These are phyloP conservation scores for Zaprionus africanus DNA, from an alignment of 1,140 invertebrate genomes.

Conservation along the genomic window DNA sequence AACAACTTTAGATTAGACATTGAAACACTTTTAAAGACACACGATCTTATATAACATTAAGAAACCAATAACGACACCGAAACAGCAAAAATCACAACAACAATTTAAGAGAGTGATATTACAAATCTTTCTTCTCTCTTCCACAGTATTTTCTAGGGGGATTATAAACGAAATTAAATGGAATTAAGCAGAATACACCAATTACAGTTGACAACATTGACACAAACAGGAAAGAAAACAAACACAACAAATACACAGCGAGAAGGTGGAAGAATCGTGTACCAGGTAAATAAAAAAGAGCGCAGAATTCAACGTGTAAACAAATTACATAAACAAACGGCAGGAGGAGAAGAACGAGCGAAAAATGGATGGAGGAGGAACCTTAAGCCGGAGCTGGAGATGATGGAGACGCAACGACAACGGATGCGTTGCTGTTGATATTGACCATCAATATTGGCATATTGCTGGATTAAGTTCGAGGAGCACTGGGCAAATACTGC, in stretches of 20 bases:
- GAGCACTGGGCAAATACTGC: not conserved
- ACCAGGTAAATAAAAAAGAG: constrained; percentile 49
- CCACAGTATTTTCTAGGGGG: not conserved
- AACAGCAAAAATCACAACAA: not conserved
- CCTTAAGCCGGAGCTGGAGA: constrained; percentile 23
- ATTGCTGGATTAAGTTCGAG: constrained; percentile 37
- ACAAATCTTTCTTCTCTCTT: not conserved
- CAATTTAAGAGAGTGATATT: not conserved
- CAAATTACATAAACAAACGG: constrained; percentile 80
- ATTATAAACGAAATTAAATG: constrained; percentile 31
- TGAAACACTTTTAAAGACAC: not conserved
- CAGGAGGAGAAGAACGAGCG: constrained; percentile 15
- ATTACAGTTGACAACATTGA: constrained; percentile 71
- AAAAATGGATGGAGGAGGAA: constrained; percentile 9
- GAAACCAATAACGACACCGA: not conserved
- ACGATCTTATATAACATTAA: not conserved
- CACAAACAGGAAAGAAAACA: constrained; percentile 55
- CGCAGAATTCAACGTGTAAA: constrained; percentile 58
- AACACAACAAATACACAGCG: constrained; percentile 23
- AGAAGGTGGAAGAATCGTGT: constrained; percentile 36
- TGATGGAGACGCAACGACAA: constrained; percentile 12
- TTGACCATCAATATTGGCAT: constrained; percentile 70
- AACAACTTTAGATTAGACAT: not conserved
- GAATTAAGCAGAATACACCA: constrained; percentile 59
- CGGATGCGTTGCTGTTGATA: constrained; percentile 52